Conservation (phyloP, 2,888 invertebrate species). For the Latheticus oryzae region DNA sequence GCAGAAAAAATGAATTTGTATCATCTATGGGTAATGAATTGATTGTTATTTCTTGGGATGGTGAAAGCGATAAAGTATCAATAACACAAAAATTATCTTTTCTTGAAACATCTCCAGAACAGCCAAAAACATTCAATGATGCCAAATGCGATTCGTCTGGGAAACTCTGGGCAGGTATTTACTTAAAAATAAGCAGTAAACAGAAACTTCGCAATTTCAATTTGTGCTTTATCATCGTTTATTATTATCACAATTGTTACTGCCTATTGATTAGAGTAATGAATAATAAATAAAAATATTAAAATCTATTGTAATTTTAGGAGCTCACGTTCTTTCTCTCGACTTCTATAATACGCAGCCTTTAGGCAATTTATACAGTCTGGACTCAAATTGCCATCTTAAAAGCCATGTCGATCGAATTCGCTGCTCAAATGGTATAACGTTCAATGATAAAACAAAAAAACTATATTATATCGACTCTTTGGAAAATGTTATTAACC, state of each 20-base stretch:
- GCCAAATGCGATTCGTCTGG: conserved; percentile 80
- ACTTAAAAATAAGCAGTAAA: too few species aligned
- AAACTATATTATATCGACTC: conserved; percentile 82
- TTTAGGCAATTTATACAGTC: conserved; percentile 38
- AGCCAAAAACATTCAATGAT: conserved; percentile 73
- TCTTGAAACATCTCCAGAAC: conserved; percentile 67
- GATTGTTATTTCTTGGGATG: conserved; percentile 73
- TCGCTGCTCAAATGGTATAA: conserved; percentile 72
- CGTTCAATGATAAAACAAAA: conserved; percentile 76
- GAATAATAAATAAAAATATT: too few species aligned
- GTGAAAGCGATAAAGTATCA: conserved; percentile 66
- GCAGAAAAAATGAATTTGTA: conserved; percentile 70
- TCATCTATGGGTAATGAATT: conserved; percentile 71
- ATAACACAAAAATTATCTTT: conserved; percentile 67
- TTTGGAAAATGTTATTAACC: conserved; percentile 71
- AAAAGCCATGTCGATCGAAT: conserved; percentile 42
- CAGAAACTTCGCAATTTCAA: too few species aligned
- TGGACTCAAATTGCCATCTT: conserved; percentile 32
- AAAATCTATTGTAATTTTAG: too few species aligned
- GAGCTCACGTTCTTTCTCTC: too few species aligned
- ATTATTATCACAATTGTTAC: too few species aligned
- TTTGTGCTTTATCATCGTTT: too few species aligned
- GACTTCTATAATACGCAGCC: conserved; percentile 11
- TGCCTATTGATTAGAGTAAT: too few species aligned
- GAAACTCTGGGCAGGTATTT: conserved; percentile 75